Evolutionary conservation across 2,113 vertebrate species (phyloP).

Genomic region (Salvelinus alpinus): DNA sequence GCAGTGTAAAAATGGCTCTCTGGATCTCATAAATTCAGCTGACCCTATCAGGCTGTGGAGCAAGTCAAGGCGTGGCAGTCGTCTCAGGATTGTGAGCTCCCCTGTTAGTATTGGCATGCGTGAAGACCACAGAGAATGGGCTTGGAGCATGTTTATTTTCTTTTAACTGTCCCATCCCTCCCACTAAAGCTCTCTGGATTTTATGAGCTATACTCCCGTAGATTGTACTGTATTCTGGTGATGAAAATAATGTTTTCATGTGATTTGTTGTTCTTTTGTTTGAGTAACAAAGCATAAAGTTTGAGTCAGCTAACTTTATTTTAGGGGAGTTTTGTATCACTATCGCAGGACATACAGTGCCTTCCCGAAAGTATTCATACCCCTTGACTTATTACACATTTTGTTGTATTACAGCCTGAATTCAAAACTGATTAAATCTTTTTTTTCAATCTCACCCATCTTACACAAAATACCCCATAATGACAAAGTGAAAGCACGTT

Average conservation of each 20-base stretch:
- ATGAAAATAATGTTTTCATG: not conserved
- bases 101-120: conserved; percentile 15
- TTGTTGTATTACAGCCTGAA: too few species aligned
- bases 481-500: not conserved
- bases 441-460: too few species aligned
- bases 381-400: too few species aligned
- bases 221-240: not conserved
- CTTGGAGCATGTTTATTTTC: conserved; percentile 2
- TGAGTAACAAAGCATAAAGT: not conserved
- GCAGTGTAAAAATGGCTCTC: not conserved
- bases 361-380: too few species aligned
- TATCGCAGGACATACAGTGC: not conserved
- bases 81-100: conserved; percentile 8
- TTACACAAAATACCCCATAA: not conserved
- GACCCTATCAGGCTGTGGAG: conserved; percentile 1
- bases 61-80: not conserved
- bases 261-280: not conserved
- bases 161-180: not conserved
- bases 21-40: not conserved
- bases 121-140: conserved; percentile 11
- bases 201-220: not conserved
- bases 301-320: not conserved
- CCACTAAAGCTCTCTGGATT: not conserved
- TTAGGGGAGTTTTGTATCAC: not conserved
- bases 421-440: too few species aligned